Evolutionary conservation across 2,113 vertebrate species (phyloP).

Genomic region (Micronisus gabar): DNA sequence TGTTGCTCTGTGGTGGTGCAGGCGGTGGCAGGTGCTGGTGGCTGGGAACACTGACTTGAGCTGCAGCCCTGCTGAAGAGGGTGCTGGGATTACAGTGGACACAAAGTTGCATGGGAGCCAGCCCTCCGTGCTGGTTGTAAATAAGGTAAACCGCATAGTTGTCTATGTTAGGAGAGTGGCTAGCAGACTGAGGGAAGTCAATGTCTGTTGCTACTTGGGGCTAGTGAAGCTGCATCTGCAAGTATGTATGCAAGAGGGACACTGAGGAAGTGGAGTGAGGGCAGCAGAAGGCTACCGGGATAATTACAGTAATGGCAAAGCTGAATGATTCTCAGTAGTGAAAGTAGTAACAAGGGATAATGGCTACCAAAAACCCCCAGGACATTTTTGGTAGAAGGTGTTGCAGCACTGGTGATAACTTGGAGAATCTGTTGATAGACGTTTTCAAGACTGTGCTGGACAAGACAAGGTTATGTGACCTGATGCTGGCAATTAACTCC

Average conservation of each 20-base stretch:
- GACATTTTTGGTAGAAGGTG: neutral
- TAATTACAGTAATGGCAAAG: neutral
- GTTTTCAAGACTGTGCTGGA: neutral
- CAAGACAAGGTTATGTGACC: neutral
- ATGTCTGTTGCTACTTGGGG: neutral
- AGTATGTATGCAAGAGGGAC: neutral
- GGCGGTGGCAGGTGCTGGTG: neutral
- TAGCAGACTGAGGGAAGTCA: neutral
- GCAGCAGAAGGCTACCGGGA: neutral
- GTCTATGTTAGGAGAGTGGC: neutral
- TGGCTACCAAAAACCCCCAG: neutral
- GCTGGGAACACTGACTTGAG: neutral
- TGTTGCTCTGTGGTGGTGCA: no score
- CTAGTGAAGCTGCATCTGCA: neutral
- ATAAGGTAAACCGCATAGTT: neutral
- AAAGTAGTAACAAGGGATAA: neutral
- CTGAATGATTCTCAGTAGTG: neutral
- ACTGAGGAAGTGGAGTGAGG: neutral
- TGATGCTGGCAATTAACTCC: neutral
- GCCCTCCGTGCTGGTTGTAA: accelerated
- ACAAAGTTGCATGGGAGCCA: neutral
- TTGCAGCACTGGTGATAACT: neutral
- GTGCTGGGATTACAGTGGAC: neutral
- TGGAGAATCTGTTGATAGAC: accelerated
- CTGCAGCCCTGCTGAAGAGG: neutral